Evolutionary conservation across 2,113 vertebrate genomes (phyloP).

Genomic region (Psettodes erumei): DNA sequence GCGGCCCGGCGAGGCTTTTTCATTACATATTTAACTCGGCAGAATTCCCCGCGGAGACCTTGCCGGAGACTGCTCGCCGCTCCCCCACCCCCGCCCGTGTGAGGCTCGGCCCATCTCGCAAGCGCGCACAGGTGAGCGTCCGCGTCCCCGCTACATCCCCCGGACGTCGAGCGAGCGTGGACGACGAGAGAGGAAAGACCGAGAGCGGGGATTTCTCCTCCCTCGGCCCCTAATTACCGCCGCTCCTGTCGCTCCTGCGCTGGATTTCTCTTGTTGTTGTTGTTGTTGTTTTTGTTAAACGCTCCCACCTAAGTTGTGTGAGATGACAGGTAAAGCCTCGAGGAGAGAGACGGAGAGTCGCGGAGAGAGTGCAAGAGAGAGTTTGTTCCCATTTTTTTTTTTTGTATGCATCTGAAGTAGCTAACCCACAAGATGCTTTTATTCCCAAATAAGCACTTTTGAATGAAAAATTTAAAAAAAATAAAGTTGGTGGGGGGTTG

Average conservation of each 20-base stretch:
- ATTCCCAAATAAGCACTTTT: not conserved
- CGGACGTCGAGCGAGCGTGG: too few species aligned
- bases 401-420: too few species aligned
- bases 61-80: constrained; percentile 18
- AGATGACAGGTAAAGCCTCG: not conserved
- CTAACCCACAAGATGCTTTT: not conserved
- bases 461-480: not conserved
- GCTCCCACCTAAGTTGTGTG: not conserved
- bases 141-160: too few species aligned
- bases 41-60: constrained; percentile 54
- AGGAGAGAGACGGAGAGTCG: not conserved
- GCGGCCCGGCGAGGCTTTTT: constrained; percentile 56
- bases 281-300: constrained; percentile 1
- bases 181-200: constrained; percentile 56
- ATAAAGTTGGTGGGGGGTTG: too few species aligned
- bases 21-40: constrained; percentile 64
- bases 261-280: not conserved
- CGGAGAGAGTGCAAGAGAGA: not conserved
- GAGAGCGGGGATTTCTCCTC: constrained; percentile 27
- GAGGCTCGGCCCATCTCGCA: too few species aligned
- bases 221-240: constrained; percentile 13
- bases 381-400: too few species aligned
- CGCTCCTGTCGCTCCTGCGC: constrained; percentile 3
- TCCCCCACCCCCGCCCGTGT: not conserved
- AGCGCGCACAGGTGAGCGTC: too few species aligned